phyloP scores from a whole-genome alignment of 1,140 invertebrate species.

The Drosophila seguyi region DNA sequence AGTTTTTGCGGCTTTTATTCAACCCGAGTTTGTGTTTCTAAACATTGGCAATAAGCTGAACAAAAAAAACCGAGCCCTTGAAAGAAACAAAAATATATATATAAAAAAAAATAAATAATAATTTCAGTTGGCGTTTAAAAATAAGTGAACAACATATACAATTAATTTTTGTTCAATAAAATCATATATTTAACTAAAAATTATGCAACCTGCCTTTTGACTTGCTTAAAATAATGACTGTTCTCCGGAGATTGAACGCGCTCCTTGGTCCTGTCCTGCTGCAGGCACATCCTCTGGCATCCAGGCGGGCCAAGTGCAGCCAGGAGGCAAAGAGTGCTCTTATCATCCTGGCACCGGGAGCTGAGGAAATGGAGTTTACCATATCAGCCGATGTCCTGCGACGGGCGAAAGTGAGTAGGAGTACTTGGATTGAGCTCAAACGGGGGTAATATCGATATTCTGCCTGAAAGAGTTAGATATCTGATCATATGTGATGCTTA shows the following conservation, averaged over 20 bases:
- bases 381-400: too few species aligned
- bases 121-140: constrained; percentile 55
- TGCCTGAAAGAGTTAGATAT: too few species aligned
- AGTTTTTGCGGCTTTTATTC: constrained; percentile 59
- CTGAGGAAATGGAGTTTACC: too few species aligned
- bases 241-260: not conserved
- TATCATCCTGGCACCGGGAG: too few species aligned
- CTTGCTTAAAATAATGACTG: not conserved
- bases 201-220: not conserved
- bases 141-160: constrained; percentile 72
- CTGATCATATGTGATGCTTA: too few species aligned
- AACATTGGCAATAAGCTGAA: constrained; percentile 28
- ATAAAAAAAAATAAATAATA: not conserved
- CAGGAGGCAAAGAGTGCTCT: too few species aligned
- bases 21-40: constrained; percentile 27
- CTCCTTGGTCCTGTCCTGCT: not conserved
- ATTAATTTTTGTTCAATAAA: constrained; percentile 79
- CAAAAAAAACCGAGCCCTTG: constrained; percentile 23
- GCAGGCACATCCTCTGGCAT: not conserved
- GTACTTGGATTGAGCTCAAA: too few species aligned
- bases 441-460: too few species aligned
- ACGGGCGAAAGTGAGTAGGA: too few species aligned
- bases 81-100: constrained; percentile 13
- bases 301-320: too few species aligned
- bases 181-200: constrained; percentile 79